A percentile compares a stretch with the other conserved stretches of the same genome.
Evolutionary conservation across 2,113 vertebrate genomes (phyloP).

Genomic region (Pachyramphus minor): DNA sequence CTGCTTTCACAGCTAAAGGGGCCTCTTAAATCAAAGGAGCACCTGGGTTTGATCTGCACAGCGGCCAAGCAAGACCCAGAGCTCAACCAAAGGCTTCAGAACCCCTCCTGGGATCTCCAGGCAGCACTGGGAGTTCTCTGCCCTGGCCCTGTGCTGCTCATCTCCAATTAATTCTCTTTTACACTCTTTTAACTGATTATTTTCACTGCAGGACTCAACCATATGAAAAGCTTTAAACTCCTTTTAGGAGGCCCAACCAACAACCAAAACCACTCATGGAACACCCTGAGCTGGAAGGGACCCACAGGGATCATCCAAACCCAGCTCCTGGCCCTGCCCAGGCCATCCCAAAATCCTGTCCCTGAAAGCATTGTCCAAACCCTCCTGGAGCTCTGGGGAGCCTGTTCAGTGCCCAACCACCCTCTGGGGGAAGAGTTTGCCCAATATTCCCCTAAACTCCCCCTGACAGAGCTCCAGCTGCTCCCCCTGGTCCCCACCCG

Average conservation of each 20-base stretch:
- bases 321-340: neutral
- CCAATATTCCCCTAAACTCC: fast-evolving
- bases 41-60: neutral
- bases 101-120: fast-evolving
- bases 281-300: neutral
- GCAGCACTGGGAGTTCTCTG: neutral
- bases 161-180: neutral
- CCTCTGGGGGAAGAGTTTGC: neutral
- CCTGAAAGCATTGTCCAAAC: fast-evolving
- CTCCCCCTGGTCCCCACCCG: neutral
- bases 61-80: neutral
- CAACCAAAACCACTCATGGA: neutral
- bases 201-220: neutral
- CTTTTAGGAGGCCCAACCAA: neutral
- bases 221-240: neutral
- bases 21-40: too few species aligned
- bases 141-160: neutral
- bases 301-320: neutral
- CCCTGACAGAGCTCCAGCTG: fast-evolving
- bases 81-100: neutral
- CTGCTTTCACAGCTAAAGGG: neutral
- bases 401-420: neutral
- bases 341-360: neutral
- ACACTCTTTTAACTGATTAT: neutral
- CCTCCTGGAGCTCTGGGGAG: neutral